Conservation (phyloP, 1,140 invertebrate species). For the Achroia grisella region DNA sequence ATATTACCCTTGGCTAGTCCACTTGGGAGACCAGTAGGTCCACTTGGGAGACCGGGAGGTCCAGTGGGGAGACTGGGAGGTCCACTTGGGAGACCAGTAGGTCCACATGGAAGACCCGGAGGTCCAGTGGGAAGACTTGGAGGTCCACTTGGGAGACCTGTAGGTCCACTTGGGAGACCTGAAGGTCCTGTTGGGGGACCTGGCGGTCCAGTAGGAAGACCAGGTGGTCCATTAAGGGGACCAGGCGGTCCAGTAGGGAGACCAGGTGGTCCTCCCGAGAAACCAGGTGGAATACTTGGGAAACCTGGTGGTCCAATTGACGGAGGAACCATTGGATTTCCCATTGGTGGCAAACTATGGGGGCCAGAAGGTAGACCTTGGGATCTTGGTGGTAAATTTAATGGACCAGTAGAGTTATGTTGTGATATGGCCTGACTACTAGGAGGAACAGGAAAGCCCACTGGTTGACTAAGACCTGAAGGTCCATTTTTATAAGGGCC, state of each 20-base stretch:
- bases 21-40: background rate
- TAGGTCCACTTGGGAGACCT: background rate
- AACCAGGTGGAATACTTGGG: constrained; percentile 1
- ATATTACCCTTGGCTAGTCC: constrained; percentile 39
- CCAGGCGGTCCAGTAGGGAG: constrained; percentile 1
- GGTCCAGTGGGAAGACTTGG: background rate
- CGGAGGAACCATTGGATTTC: constrained; percentile 10
- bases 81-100: constrained; percentile 3
- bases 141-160: background rate
- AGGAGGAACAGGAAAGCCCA: constrained; percentile 9
- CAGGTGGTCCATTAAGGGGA: background rate
- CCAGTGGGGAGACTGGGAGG: constrained; percentile 15
- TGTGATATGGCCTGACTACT: constrained; percentile 5
- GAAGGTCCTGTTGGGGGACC: background rate
- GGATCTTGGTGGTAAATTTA: constrained; percentile 1
- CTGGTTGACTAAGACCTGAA: constrained; percentile 7
- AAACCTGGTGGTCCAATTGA: constrained; percentile 6
- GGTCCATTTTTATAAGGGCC: constrained; percentile 17
- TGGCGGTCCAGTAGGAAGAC: background rate
- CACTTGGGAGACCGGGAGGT: constrained; percentile 15
- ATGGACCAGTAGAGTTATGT: constrained; percentile 1
- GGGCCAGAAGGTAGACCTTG: constrained; percentile 1
- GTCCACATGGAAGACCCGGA: constrained; percentile 8
- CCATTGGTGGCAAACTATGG: constrained; percentile 2
- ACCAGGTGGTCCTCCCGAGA: too few species aligned